Evolutionary conservation across 2,797 vertebrate genomes (phyloP).

Genomic region (Rhabdomys pumilio): DNA sequence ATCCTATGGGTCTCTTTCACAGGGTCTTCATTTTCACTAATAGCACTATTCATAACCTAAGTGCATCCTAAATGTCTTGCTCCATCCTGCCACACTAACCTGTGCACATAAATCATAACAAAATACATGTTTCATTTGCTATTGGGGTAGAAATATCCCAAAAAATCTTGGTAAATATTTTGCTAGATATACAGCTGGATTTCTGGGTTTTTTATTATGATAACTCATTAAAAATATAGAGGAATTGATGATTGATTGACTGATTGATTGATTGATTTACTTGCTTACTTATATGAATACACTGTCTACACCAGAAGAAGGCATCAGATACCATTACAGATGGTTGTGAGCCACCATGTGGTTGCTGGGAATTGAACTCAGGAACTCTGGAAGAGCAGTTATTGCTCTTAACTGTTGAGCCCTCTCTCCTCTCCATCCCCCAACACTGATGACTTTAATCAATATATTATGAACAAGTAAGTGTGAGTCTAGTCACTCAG

Average conservation of each 20-base stretch:
- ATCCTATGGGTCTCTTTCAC: neutral
- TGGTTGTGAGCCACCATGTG: neutral
- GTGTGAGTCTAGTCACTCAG: constrained; percentile 75
- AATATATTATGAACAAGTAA: constrained; percentile 78
- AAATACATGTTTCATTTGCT: constrained; percentile 42
- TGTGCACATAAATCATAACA: constrained; percentile 25
- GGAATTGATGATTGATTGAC: neutral
- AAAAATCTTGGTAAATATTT: constrained; percentile 14
- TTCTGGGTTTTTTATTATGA: constrained; percentile 45
- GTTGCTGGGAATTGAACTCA: neutral
- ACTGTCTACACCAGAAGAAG: neutral
- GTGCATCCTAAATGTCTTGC: neutral
- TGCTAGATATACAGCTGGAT: constrained; percentile 25
- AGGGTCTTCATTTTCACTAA: neutral
- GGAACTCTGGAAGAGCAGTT: neutral
- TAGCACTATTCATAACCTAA: neutral
- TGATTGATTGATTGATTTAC: neutral
- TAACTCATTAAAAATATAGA: neutral
- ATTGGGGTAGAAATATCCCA: constrained; percentile 18
- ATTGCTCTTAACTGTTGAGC: neutral
- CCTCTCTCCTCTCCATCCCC: neutral
- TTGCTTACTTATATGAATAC: neutral
- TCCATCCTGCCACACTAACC: neutral
- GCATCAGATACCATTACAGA: neutral
- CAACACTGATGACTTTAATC: neutral